Base-by-base conservation (phyloP, 2,797 vertebrate genomes). In the Etheostoma nigrum region DNA sequence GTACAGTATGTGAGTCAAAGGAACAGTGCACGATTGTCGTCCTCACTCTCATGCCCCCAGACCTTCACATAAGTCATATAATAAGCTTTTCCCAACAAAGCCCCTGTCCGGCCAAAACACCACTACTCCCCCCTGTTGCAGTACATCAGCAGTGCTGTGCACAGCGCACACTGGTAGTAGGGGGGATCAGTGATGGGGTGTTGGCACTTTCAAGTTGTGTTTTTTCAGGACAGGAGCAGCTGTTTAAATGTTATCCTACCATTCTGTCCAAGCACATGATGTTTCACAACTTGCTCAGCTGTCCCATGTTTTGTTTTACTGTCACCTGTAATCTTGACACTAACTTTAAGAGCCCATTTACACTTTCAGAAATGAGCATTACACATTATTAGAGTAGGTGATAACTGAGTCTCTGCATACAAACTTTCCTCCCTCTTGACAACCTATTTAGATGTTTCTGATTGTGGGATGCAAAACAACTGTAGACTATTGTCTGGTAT, bases 181-280 rank as follows among this genome's bases (percentile, higher is more conserved):
- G 18, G 52, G 85, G 68, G 44, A 45, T 69, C n/a, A 10, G 27
- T 64, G 74, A 76, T 59, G 74, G 72, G 70, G 81, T 74, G 87
- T 68, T 86, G 86, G 83, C 82, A 87, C 86, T 87, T 86, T 89
- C 76, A 87, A 76, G 76, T 82, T 80, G 63, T 89, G 78, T 75
- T 89, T 79, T 83, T 72, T 78, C 79, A 86, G 76, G 86, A 81
- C 74, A 57, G 84, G 74, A 86, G 81, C 93, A 94, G 93, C 92
- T 95, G 94, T 93, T 90, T 85, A 94, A 94, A 94, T 93, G 91
- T 94, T 95, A 82, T 94, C 78, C 82, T 78, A 83, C 74, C 58
- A 72, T 86, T 88, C 61, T 82, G 78, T 85, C 69, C 72, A 23
- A 86, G 78, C 85, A 72, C 81, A 85, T 57, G 2, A 19, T 76